Conservation (phyloP, 2,888 invertebrate genomes). For the Tethea ocularis region DNA sequence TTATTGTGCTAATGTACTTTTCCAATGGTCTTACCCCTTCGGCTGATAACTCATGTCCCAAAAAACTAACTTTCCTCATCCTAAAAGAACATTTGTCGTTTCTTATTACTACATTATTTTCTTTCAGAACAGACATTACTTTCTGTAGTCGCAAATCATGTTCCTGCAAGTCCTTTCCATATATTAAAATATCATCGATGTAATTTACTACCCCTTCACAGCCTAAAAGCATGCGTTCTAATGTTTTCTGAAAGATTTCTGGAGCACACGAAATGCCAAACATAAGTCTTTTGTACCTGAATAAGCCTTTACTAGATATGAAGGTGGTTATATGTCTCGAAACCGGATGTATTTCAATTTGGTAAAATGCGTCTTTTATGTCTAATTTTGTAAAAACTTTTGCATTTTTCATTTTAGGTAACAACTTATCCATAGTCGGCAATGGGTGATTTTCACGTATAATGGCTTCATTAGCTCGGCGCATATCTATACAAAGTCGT, state of each 20-base stretch:
- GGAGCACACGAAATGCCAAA: constrained; percentile 61
- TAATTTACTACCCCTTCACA: constrained; percentile 34
- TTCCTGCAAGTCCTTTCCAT: constrained; percentile 20
- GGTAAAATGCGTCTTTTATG: constrained; percentile 35
- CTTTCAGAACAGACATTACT: constrained; percentile 19
- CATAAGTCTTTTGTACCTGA: constrained; percentile 53
- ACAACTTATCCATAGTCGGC: constrained; percentile 31
- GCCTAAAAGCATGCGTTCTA: constrained; percentile 33
- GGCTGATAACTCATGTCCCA: constrained; percentile 25
- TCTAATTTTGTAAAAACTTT: constrained; percentile 30
- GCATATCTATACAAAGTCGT: constrained; percentile 36
- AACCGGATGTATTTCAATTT: constrained; percentile 26
- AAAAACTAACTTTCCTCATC: constrained; percentile 15
- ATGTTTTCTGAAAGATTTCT: constrained; percentile 45
- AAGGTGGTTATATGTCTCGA: constrained; percentile 35
- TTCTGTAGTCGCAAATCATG: constrained; percentile 22
- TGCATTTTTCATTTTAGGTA: constrained; percentile 33
- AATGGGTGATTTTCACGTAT: constrained; percentile 37
- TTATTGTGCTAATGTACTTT: constrained; percentile 19
- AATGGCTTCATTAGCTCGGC: constrained; percentile 39
- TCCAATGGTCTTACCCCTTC: constrained; percentile 26
- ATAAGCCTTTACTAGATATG: constrained; percentile 27
- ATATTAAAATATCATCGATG: constrained; percentile 37
- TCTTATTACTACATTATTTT: constrained; percentile 27
- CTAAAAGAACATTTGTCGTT: constrained; percentile 22